Percentiles rank a stretch among this genome's conserved stretches.
Conservation (phyloP, 2,888 invertebrate species). For the Cataglyphis cursor region DNA sequence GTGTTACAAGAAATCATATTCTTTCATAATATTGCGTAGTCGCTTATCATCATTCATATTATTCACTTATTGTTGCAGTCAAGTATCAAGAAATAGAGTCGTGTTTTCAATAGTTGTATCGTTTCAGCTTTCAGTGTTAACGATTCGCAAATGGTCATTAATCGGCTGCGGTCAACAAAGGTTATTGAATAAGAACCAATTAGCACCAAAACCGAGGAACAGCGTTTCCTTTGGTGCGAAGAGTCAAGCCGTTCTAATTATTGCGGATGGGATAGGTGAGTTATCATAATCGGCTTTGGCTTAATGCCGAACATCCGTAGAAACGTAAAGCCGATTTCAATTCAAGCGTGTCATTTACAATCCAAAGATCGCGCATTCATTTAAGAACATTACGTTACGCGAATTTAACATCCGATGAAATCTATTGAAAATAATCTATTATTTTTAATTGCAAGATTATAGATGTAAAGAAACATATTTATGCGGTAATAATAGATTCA, state of each 20-base stretch:
- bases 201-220: constrained; percentile 67
- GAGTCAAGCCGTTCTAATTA: constrained; percentile 59
- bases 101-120: constrained; percentile 11
- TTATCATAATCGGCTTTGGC: constrained; percentile 83
- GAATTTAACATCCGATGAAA: not conserved
- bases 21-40: not conserved
- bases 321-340: constrained; percentile 78
- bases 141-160: constrained; percentile 61
- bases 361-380: constrained; percentile 33
- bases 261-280: constrained; percentile 68
- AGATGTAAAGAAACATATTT: not conserved
- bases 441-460: not conserved
- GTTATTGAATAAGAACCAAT: constrained; percentile 67
- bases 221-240: constrained; percentile 19
- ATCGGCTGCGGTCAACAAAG: constrained; percentile 56
- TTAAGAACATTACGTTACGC: not conserved
- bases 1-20: not conserved
- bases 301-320: constrained; percentile 78
- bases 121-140: constrained; percentile 4
- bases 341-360: constrained; percentile 44
- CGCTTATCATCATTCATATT: not conserved
- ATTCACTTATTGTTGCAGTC: not conserved
- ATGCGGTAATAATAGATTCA: not conserved
- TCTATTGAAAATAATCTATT: not conserved
- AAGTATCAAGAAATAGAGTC: not conserved